Base-by-base conservation (phyloP, 2,888 invertebrate species). In the Gordius sp. region DNA sequence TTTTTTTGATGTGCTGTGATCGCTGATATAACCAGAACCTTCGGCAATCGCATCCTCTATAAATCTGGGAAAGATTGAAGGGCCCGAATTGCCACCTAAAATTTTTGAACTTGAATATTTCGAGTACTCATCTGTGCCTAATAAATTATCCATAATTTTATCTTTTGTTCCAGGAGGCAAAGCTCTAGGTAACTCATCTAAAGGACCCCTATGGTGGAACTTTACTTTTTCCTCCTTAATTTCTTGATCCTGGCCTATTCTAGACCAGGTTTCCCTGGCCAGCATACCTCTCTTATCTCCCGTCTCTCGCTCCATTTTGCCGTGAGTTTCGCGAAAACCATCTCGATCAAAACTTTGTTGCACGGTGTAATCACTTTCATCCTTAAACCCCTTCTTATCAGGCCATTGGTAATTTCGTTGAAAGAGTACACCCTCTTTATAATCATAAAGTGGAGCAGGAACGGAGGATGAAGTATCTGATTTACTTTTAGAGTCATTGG, bases 221-320 rank as follows among this genome's bases (percentile, higher is more conserved):
- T 47, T 47, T 47, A 47, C 4, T 4, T 47, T 47, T 47, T 47
- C 47, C 20, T 47, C 47, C 47, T 20, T 8, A 20, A 47, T 47
- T n/a, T 13, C 4, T 8, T 47, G 8, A 20, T 47, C 47, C 20
- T 47, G 8, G 4, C 23, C 23, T 8, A 47, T 8, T n/a, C 4
- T 20, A n/a, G 47, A 47, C 47, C 47, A 47, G 20, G 47, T 47
- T 47, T 47, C 47, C 20, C 47, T 13, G 4, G 47, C 8, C 4
- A 47, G 4, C 4, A 20, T 8, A 23, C 47, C 47, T 20, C 47
- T 8, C 20, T 47, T 47, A 20, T 47, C 47, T 47, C 47, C 47
- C 4, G 47, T 47, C 20, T 47, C 47, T 8, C 47, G 8, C 23
- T 47, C 47, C 47, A 47, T 47, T 47, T 47, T 47, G 8, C 16